phyloP scores from a whole-genome alignment of 2,797 vertebrate species.

The Gymnothorax reevesii region DNA sequence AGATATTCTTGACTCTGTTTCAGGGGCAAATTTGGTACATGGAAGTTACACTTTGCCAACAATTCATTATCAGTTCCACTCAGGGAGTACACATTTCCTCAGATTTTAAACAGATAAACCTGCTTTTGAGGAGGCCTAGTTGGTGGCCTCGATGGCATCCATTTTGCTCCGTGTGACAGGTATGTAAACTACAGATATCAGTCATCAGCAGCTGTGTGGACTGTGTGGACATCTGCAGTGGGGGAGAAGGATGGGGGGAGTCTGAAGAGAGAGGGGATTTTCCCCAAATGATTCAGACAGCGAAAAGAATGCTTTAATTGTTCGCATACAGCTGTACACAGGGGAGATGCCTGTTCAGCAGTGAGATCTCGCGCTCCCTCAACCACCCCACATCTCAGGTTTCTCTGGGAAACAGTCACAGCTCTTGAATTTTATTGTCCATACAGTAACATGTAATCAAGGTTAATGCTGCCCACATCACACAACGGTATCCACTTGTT shows the following conservation, averaged over 20 bases:
- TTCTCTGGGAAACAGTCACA: not conserved
- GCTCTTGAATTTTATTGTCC: not conserved
- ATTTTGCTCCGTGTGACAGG: not conserved
- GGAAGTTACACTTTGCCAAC: not conserved
- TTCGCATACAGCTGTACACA: not conserved
- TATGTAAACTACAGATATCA: not conserved
- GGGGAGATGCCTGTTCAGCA: not conserved
- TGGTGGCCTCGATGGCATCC: not conserved
- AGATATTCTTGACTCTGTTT: not conserved
- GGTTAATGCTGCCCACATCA: not conserved
- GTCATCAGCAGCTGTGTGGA: conserved; percentile 15
- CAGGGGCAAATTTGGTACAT: not conserved
- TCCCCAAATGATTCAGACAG: conserved; percentile 26
- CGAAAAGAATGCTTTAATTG: conserved; percentile 16
- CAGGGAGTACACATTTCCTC: conserved; percentile 3
- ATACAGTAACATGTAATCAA: conserved; percentile 6
- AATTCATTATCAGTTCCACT: conserved; percentile 2
- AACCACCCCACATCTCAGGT: not conserved
- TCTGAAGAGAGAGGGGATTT: not conserved
- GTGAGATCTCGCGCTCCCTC: not conserved
- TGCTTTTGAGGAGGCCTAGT: not conserved
- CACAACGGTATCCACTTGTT: not conserved
- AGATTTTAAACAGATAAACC: not conserved
- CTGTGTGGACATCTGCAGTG: not conserved
- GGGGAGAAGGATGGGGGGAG: not conserved